Evolutionary conservation across 2,888 invertebrate species (phyloP).

Genomic region (Strigamia transsilvanica): DNA sequence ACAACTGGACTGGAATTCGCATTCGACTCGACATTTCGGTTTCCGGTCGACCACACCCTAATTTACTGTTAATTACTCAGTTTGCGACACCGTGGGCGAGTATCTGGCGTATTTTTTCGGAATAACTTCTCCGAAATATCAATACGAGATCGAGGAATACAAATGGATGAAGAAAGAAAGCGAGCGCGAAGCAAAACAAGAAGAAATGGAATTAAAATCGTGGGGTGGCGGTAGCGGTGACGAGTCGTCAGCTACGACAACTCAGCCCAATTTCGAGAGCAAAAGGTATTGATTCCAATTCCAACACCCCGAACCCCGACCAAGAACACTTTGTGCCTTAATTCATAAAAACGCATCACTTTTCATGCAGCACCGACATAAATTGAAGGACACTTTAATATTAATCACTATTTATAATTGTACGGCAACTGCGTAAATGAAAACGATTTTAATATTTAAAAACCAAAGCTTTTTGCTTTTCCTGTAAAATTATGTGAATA

Average conservation of each 20-base stretch:
- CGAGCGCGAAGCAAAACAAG: not conserved
- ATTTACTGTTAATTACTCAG: constrained; percentile 45
- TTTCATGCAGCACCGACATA: constrained; percentile 6
- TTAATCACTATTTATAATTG: too few species aligned
- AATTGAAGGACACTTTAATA: too few species aligned
- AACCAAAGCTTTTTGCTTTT: too few species aligned
- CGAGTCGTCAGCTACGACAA: not conserved
- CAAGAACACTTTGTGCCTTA: not conserved
- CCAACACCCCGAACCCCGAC: not conserved
- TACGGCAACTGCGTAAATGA: too few species aligned
- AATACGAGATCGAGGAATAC: constrained; percentile 84
- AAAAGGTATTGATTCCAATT: not conserved
- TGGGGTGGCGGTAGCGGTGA: not conserved
- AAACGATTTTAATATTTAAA: too few species aligned
- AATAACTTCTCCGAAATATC: constrained; percentile 88
- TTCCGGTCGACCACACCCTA: not conserved
- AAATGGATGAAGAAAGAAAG: constrained; percentile 72
- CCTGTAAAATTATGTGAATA: too few species aligned
- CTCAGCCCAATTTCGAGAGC: not conserved
- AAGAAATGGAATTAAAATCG: not conserved
- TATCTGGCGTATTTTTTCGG: constrained; percentile 82
- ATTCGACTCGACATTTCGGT: too few species aligned
- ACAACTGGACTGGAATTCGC: too few species aligned
- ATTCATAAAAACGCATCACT: not conserved
- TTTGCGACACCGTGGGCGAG: constrained; percentile 80